Conservation (phyloP, 1,140 invertebrate species). For the Lepidurus arcticus region DNA sequence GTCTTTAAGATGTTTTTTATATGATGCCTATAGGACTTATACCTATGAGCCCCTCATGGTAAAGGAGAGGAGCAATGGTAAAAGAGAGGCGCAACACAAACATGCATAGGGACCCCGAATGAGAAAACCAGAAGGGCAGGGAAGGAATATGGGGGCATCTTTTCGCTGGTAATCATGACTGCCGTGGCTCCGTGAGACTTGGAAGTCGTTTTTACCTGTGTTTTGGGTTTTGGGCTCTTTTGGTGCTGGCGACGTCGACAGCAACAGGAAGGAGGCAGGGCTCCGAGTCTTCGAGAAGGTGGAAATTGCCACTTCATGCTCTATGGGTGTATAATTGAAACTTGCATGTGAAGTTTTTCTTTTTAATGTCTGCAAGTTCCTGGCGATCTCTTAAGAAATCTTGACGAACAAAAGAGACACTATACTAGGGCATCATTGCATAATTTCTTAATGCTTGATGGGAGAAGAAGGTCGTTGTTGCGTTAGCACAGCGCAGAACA, state of each 20-base stretch:
- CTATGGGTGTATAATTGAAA: background rate
- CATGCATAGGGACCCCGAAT: too few relatives aligned
- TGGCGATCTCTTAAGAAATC: background rate
- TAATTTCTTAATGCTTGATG: background rate
- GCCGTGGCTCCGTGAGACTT: background rate
- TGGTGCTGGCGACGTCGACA: background rate
- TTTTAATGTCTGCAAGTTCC: background rate
- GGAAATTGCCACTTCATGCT: background rate
- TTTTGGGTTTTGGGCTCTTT: background rate
- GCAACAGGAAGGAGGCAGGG: conserved; percentile 14
- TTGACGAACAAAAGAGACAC: background rate
- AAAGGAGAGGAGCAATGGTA: too few relatives aligned
- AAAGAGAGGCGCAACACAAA: too few relatives aligned
- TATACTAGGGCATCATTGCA: background rate
- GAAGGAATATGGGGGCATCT: background rate
- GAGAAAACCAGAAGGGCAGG: background rate
- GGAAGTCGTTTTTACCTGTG: background rate
- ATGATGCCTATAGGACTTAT: too few relatives aligned
- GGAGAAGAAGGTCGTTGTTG: background rate
- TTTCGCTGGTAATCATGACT: background rate
- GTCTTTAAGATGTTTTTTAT: too few relatives aligned
- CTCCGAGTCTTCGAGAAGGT: background rate
- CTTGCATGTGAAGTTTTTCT: background rate
- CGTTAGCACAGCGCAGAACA: background rate
- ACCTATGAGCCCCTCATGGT: too few relatives aligned